Conservation (phyloP, 2,888 invertebrate genomes). For the Drosophila infuscata region DNA sequence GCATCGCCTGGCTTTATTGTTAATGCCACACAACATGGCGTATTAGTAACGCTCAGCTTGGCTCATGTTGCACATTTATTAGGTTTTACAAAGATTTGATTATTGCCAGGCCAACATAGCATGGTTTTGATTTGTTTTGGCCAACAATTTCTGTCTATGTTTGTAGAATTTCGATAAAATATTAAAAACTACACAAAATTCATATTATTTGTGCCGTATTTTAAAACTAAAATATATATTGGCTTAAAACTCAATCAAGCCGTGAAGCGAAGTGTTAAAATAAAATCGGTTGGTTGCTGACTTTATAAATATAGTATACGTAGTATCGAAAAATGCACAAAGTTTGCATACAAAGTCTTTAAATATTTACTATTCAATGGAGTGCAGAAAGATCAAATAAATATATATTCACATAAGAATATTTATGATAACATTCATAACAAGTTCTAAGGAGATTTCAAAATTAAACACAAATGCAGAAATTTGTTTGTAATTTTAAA, state of each 20-base stretch:
- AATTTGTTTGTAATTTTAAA: not conserved
- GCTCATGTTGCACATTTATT: slow-evolving; percentile 17
- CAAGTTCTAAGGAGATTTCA: no score
- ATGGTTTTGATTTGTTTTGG: not conserved
- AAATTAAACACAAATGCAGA: not conserved
- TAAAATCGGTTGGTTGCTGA: not conserved
- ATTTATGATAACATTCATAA: not conserved
- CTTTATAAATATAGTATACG: not conserved
- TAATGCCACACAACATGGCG: slow-evolving; percentile 34
- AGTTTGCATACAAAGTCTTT: not conserved
- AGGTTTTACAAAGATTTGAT: slow-evolving; percentile 1
- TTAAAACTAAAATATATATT: not conserved
- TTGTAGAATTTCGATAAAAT: not conserved
- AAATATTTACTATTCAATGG: not conserved
- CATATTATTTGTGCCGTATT: not conserved
- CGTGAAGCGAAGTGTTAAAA: not conserved
- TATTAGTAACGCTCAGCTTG: slow-evolving; percentile 25
- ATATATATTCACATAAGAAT: not conserved
- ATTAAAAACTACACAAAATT: not conserved
- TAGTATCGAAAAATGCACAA: not conserved
- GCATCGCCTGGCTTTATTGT: slow-evolving; percentile 16
- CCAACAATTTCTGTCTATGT: not conserved
- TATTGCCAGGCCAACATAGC: not conserved
- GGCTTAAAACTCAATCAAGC: not conserved
- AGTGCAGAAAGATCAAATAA: not conserved